Base-by-base conservation (phyloP, 2,113 vertebrate species). In the Poeciliopsis retropinna region DNA sequence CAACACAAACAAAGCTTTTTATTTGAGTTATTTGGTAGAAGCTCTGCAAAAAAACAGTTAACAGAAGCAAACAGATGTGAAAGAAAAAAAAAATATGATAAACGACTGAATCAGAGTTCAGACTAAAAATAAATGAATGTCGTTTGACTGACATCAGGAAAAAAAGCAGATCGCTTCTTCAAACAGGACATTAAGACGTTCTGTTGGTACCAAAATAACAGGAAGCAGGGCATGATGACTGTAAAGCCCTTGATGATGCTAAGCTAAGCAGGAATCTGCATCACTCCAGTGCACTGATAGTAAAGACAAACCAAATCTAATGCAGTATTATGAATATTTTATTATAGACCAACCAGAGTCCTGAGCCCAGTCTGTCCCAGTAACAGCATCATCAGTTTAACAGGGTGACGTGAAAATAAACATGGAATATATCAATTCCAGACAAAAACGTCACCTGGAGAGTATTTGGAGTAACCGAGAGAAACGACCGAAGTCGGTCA, bases 371-470 rank as follows among this genome's bases (percentile, higher is more conserved):
- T 47, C 44, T 47, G 44, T 47, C 15, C 44, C 44, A 5, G 44
- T 12, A 37, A 37, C 34, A 37, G 34, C 34, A 11, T 37, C 34
- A 25, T 25, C 41, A 44, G 7, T 22, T 54, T 54, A 25, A 54
- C 17, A 8, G 51, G 9, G 22, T 19, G 22, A 25, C 22, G 51
- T 25, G 41, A 17, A 44, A 17, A 44, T 17, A 44, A 25, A 54
- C 34, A 11, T 37, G 34, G 34, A 37, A 37, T 37, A 37, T 3
- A 51, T 51, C 14, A 41, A 54, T 25, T 19, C 22, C 19, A 54
- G 61, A 47, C 64, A 67, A 74, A 51, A 22, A 81, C 70, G 87
- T 82, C 76, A 79, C 12, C 71, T 62, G 47, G 63, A 61, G 75
- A 44, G 64, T 68, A n/a, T 4, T 0, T 4, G 5, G 51, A 57